Base-by-base conservation (phyloP, 2,888 invertebrate species). In the Eupelmus urozonus region DNA sequence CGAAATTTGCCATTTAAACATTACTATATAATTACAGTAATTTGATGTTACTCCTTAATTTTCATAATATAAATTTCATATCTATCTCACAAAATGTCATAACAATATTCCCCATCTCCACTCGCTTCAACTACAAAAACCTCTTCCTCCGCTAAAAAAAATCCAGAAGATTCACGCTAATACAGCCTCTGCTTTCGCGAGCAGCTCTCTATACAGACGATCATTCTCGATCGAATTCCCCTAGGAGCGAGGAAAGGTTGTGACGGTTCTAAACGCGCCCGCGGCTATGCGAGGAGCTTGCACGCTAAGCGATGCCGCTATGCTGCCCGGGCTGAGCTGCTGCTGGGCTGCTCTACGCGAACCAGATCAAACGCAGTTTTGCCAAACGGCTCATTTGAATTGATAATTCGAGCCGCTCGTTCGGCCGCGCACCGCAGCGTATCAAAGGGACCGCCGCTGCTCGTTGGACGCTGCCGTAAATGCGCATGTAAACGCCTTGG, bases 281-380 rank as follows among this genome's bases (percentile, higher is more conserved):
- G 18, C 63, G 60, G 78, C 67, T n/a, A n/a, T 53, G 40, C 23
- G 34, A n/a, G n/a, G n/a, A n/a, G n/a, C n/a, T n/a, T n/a, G n/a
- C n/a, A n/a, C n/a, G 73, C n/a, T n/a, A n/a, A n/a, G n/a, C n/a
- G n/a, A n/a, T n/a, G n/a, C n/a, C n/a, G n/a, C n/a, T n/a, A n/a
- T n/a, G n/a, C n/a, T n/a, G n/a, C n/a, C n/a, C n/a, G n/a, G n/a
- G n/a, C n/a, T n/a, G n/a, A n/a, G n/a, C 34, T 13, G 45, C 13
- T 13, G 16, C 13, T 13, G 45, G n/a, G n/a, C n/a, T n/a, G n/a
- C n/a, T n/a, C n/a, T n/a, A n/a, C n/a, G n/a, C n/a, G n/a, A 45
- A 45, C 45, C 87, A 87, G 89, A 89, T 89, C 89, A 89, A 89
- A 89, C 89, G 88, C 83, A 86, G 87, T 88, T 89, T 88, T 87